Evolutionary conservation across 2,797 vertebrate species (phyloP).

Genomic region (Hypotaenidia okinawae): DNA sequence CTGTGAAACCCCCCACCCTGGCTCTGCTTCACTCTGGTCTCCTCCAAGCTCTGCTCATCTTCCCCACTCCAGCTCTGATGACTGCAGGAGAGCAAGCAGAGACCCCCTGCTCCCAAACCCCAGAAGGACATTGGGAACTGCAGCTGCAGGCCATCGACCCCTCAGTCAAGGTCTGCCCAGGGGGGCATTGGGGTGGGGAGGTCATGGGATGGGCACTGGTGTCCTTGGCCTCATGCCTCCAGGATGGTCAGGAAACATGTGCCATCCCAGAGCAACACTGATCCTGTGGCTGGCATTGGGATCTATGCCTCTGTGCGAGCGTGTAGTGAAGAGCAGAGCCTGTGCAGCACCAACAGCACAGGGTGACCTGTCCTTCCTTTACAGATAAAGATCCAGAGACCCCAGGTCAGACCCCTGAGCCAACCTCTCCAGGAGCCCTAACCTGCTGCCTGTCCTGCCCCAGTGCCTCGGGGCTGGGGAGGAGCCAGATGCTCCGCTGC

Average conservation of each 20-base stretch:
- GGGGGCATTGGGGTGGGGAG: fast-evolving
- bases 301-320: fast-evolving
- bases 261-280: fast-evolving
- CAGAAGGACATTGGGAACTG: neutral
- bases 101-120: neutral
- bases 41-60: neutral
- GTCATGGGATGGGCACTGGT: neutral
- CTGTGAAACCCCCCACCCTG: neutral
- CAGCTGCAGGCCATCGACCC: slow-evolving; percentile 24
- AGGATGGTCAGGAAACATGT: neutral
- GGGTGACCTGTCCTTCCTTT: neutral
- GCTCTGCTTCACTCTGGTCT: neutral
- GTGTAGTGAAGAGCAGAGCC: fast-evolving
- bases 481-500: fast-evolving
- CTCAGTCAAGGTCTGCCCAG: neutral
- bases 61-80: neutral
- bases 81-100: neutral
- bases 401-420: neutral
- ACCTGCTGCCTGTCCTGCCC: neutral
- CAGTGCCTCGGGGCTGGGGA: fast-evolving
- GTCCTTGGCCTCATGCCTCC: neutral
- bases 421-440: neutral
- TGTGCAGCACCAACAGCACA: fast-evolving
- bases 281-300: neutral
- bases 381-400: slow-evolving; percentile 52